phyloP scores from a whole-genome alignment of 2,113 vertebrate genomes.

The Pluvialis apricaria region DNA sequence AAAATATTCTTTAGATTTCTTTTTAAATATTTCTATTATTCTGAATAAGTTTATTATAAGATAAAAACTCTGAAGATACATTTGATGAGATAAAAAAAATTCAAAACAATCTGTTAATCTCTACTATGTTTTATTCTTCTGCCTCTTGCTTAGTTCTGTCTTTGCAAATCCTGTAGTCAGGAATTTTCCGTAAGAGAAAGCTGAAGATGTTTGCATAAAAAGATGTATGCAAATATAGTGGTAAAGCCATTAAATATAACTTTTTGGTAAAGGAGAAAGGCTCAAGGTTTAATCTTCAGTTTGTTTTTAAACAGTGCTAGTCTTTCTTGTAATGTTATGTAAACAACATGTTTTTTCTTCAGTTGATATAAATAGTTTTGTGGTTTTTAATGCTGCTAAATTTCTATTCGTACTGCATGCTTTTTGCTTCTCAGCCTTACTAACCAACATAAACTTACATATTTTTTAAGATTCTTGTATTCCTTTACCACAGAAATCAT shows the following conservation, averaged over 20 bases:
- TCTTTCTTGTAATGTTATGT: neutral
- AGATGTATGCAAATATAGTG: neutral
- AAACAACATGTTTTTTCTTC: neutral
- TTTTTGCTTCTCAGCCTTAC: neutral
- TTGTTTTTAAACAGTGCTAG: neutral
- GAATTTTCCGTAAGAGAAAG: slow-evolving; percentile 5
- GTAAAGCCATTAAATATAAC: neutral
- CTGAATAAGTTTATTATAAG: neutral
- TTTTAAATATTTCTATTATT: neutral
- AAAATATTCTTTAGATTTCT: neutral
- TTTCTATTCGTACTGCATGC: neutral
- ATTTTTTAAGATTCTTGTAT: neutral
- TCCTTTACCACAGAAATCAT: neutral
- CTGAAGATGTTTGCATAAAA: neutral
- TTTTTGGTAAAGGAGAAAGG: neutral
- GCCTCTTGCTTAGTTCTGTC: neutral
- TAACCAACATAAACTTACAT: neutral
- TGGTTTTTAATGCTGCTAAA: neutral
- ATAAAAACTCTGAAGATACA: neutral
- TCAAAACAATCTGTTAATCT: neutral
- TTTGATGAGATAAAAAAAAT: neutral
- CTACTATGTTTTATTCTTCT: neutral
- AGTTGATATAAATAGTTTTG: neutral
- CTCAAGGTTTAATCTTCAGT: neutral
- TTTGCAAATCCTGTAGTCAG: neutral